Percentiles rank a stretch among this genome's conserved stretches.
These are phyloP conservation scores for Chelidonichthys spinosus DNA, from an alignment of 2,797 vertebrate species.

Conservation along the genomic window DNA sequence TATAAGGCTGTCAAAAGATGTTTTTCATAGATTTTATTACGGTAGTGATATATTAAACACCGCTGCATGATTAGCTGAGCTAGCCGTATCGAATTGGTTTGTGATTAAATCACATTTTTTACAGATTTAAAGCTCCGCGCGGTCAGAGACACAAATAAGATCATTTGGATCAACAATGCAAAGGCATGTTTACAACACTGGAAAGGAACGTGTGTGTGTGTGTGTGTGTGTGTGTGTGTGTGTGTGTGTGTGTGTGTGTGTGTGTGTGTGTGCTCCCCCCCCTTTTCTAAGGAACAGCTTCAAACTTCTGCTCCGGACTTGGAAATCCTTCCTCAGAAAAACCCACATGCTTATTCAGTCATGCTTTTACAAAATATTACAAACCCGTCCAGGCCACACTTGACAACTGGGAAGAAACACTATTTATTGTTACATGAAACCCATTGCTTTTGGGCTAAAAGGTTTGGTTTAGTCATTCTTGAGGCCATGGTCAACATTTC, in stretches of 20 bases:
- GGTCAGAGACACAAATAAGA: constrained; percentile 51
- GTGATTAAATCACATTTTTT: constrained; percentile 42
- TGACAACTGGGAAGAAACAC: constrained; percentile 79
- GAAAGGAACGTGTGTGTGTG: constrained; percentile 21
- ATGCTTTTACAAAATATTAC: constrained; percentile 82
- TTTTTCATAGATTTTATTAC: constrained; percentile 68
- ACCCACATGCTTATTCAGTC: constrained; percentile 77
- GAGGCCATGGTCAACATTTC: constrained; percentile 81
- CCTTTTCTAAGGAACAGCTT: neutral
- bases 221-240: too few relatives aligned
- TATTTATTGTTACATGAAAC: constrained; percentile 88
- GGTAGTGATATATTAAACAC: constrained; percentile 55
- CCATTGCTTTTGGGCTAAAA: constrained; percentile 83
- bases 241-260: too few relatives aligned
- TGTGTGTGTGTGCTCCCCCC: neutral
- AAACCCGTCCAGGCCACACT: constrained; percentile 80
- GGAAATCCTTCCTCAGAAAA: constrained; percentile 61
- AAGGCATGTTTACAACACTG: constrained; percentile 61
- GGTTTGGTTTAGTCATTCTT: constrained; percentile 83
- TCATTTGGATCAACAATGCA: constrained; percentile 61
- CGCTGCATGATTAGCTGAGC: constrained; percentile 56
- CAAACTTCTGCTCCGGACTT: constrained; percentile 26
- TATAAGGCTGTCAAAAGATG: constrained; percentile 63
- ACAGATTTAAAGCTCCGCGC: constrained; percentile 51
- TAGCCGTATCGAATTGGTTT: constrained; percentile 27